Evolutionary conservation across 2,113 vertebrate species (phyloP).

Genomic region (Lichenostomus cassidix): DNA sequence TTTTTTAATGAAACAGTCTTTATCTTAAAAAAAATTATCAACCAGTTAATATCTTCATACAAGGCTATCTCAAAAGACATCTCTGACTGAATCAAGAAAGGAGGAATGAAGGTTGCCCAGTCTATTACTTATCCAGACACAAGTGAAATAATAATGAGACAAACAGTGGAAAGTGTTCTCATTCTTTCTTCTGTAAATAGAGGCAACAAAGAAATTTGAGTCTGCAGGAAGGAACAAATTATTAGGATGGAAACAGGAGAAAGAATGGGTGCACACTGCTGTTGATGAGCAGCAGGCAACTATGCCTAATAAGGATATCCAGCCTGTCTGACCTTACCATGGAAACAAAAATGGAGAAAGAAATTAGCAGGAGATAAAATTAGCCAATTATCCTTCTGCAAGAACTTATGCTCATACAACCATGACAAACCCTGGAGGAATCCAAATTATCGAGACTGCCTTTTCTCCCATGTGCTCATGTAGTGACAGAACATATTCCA

Average conservation of each 20-base stretch:
- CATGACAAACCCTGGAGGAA: background rate
- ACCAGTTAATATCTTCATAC: background rate
- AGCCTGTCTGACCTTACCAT: background rate
- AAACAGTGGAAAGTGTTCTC: background rate
- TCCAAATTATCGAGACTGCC: background rate
- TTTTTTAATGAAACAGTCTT: background rate
- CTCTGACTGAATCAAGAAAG: background rate
- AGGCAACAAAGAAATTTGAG: background rate
- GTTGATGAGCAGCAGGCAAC: background rate
- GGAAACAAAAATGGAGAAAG: background rate
- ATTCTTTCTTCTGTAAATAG: background rate
- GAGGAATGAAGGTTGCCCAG: background rate
- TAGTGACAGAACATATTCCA: background rate
- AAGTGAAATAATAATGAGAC: background rate
- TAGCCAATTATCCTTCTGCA: background rate
- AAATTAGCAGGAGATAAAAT: background rate
- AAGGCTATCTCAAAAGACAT: background rate
- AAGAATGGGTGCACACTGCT: background rate
- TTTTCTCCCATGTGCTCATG: background rate
- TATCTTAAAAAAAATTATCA: background rate
- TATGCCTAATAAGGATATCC: background rate
- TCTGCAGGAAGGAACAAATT: background rate
- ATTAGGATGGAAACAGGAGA: background rate
- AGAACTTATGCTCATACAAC: background rate
- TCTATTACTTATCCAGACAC: background rate